These are phyloP conservation scores for Papilio machaon DNA, from an alignment of 1,140 invertebrate genomes.

Conservation along the genomic window DNA sequence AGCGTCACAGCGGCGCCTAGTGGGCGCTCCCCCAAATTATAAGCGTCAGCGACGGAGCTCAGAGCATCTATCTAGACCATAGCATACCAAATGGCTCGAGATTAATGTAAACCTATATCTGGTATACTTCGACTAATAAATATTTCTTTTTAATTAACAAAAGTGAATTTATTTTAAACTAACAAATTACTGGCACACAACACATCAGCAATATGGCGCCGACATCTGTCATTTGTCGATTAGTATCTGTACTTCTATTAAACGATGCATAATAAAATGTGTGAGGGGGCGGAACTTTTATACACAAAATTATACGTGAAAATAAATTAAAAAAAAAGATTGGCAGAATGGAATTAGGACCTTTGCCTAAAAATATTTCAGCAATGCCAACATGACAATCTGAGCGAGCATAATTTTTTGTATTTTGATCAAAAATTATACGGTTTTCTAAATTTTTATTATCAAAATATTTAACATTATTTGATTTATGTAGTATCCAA, in stretches of 20 bases:
- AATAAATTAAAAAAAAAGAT: not conserved
- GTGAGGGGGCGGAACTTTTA: constrained; percentile 22
- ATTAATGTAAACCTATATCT: constrained; percentile 12
- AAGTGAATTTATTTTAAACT: too few relatives aligned
- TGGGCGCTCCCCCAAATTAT: constrained; percentile 34
- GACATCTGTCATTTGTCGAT: constrained; percentile 51
- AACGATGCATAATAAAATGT: constrained; percentile 37
- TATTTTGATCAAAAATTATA: too few relatives aligned
- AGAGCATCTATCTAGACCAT: not conserved
- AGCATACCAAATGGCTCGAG: not conserved
- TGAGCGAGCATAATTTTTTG: too few relatives aligned
- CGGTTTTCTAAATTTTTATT: too few relatives aligned
- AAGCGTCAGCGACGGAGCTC: not conserved
- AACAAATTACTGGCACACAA: constrained; percentile 14
- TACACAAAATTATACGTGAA: not conserved
- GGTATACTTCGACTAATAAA: not conserved
- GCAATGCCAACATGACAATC: too few relatives aligned
- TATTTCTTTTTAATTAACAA: too few relatives aligned
- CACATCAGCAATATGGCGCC: constrained; percentile 44
- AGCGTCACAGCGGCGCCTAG: constrained; percentile 51
- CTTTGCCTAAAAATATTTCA: not conserved
- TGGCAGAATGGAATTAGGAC: not conserved
- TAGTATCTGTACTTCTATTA: constrained; percentile 25
- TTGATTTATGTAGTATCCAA: too few relatives aligned
- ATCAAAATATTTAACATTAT: too few relatives aligned